These are phyloP conservation scores for Gerris buenoi DNA, from an alignment of 1,140 invertebrate genomes.

Conservation along the genomic window DNA sequence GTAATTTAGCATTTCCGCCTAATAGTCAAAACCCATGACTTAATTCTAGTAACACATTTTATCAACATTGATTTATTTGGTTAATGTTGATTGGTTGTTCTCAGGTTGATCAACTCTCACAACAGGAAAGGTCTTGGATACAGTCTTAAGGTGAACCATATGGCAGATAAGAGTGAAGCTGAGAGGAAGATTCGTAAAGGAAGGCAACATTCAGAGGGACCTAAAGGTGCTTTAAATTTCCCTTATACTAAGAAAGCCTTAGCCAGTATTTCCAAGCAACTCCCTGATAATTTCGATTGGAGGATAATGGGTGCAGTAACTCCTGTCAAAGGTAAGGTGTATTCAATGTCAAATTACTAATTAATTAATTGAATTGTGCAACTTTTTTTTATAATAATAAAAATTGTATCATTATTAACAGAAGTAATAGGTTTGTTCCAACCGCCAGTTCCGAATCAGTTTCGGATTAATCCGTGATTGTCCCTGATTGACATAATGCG, in stretches of 20 bases:
- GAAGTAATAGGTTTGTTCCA: slow-evolving; percentile 90
- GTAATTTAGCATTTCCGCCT: too few relatives aligned
- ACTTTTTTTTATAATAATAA: too few relatives aligned
- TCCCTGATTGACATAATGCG: too few relatives aligned
- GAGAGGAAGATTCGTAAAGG: slow-evolving; percentile 75
- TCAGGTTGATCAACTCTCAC: slow-evolving; percentile 65
- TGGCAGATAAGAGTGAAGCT: slow-evolving; percentile 65
- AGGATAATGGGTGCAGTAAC: slow-evolving; percentile 81
- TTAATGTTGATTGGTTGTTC: too few relatives aligned
- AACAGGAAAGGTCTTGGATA: slow-evolving; percentile 64
- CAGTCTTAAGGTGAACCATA: slow-evolving; percentile 67
- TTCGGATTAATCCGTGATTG: too few relatives aligned
- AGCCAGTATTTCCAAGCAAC: slow-evolving; percentile 15
- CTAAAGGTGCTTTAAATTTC: slow-evolving; percentile 63
- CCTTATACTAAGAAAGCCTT: slow-evolving; percentile 41
- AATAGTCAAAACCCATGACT: too few relatives aligned
- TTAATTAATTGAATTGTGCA: too few relatives aligned
- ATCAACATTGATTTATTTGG: too few relatives aligned
- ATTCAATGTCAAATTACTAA: slow-evolving; percentile 86
- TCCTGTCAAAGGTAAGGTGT: too few relatives aligned
- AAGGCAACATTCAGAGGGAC: slow-evolving; percentile 39
- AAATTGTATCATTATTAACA: too few relatives aligned
- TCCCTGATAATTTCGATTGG: slow-evolving; percentile 73
- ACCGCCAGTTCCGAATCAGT: too few relatives aligned
- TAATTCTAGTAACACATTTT: too few relatives aligned